Evolutionary conservation across 2,888 invertebrate genomes (phyloP).

Genomic region (Aspidiotus destructor): DNA sequence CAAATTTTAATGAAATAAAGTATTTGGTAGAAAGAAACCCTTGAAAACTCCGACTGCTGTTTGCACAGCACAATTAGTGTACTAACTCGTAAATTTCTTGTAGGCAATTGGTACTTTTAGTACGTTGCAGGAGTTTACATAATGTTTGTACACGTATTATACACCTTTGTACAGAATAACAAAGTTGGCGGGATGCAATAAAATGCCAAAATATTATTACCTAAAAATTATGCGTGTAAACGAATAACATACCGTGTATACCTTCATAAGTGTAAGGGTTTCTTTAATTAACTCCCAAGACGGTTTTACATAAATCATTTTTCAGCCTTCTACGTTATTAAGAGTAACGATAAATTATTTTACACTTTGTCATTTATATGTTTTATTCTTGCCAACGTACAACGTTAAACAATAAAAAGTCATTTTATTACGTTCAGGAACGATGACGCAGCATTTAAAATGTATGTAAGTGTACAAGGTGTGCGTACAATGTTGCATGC

Average conservation of each 20-base stretch:
- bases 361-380: constrained; percentile 32
- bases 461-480: constrained; percentile 6
- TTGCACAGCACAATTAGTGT: no score
- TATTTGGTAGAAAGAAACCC: no score
- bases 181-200: constrained; percentile 22
- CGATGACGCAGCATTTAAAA: constrained; percentile 25
- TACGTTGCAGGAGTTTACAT: background rate
- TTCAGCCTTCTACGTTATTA: constrained; percentile 31
- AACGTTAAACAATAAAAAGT: constrained; percentile 29
- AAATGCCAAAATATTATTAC: constrained; percentile 32
- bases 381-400: constrained; percentile 28
- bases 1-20: no score
- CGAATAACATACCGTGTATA: constrained; percentile 24
- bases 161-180: constrained; percentile 5
- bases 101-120: no score
- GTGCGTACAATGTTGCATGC: constrained; percentile 31
- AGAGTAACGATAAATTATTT: constrained; percentile 32
- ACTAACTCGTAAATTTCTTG: no score
- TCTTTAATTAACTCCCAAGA: constrained; percentile 32
- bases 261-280: constrained; percentile 15
- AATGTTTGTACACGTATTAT: background rate
- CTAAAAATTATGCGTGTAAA: constrained; percentile 30
- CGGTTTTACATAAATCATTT: constrained; percentile 31
- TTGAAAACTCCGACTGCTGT: no score
- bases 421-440: constrained; percentile 26